Percentiles rank a stretch among this genome's conserved stretches.
phyloP scores from a whole-genome alignment of 1,140 invertebrate genomes.

The Spodoptera litura region DNA sequence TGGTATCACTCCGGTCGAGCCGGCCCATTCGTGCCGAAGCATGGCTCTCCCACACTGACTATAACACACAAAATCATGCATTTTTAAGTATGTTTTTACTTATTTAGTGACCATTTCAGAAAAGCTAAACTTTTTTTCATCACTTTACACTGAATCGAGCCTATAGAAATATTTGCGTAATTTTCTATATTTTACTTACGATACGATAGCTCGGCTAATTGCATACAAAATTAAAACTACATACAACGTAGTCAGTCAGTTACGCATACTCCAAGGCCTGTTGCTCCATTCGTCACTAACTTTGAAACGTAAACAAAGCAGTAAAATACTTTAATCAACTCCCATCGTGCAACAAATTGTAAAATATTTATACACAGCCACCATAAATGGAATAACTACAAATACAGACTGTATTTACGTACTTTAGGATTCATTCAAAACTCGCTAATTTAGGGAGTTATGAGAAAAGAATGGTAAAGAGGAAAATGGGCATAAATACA shows the following conservation, averaged over 20 bases:
- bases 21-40: too few relatives aligned
- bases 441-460: too few relatives aligned
- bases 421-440: too few relatives aligned
- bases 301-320: slow-evolving; percentile 30
- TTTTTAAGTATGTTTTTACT: too few relatives aligned
- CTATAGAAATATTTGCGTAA: not conserved
- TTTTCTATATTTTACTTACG: not conserved
- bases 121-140: too few relatives aligned
- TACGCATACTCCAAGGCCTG: slow-evolving; percentile 17
- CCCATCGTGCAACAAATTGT: not conserved
- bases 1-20: too few relatives aligned
- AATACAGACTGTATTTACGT: not conserved
- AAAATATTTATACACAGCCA: slow-evolving; percentile 6
- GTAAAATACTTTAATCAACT: slow-evolving; percentile 8
- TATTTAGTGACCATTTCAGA: too few relatives aligned
- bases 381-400: not conserved
- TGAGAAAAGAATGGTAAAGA: too few relatives aligned
- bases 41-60: too few relatives aligned
- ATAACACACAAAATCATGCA: too few relatives aligned
- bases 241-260: slow-evolving; percentile 1
- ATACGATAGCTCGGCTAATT: slow-evolving; percentile 4
- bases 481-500: too few relatives aligned
- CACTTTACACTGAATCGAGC: too few relatives aligned
- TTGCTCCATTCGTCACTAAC: slow-evolving; percentile 12
- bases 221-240: not conserved